phyloP scores from a whole-genome alignment of 2,113 vertebrate genomes.

The Thryonomys swinderianus region DNA sequence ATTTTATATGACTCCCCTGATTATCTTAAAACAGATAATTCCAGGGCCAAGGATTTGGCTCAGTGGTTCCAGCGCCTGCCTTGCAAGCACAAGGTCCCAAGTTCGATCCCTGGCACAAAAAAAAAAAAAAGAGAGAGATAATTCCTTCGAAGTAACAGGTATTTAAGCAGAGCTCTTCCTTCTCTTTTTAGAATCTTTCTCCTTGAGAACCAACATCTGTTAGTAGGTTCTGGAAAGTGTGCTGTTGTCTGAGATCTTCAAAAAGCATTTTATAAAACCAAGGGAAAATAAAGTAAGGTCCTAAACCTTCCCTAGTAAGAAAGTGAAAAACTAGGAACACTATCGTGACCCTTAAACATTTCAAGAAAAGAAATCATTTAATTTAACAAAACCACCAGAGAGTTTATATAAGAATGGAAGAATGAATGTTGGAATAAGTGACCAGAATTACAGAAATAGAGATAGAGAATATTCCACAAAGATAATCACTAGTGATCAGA shows the following conservation, averaged over 20 bases:
- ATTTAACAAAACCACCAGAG: neutral
- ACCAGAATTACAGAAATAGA: conserved; percentile 28
- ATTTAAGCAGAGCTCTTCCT: neutral
- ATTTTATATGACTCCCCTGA: neutral
- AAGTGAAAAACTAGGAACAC: neutral
- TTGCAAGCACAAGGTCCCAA: too few species aligned
- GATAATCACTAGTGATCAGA: neutral
- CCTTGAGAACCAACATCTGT: neutral
- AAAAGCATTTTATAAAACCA: neutral
- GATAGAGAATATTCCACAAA: conserved; percentile 29
- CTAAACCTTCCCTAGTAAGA: neutral
- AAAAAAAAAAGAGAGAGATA: too few species aligned
- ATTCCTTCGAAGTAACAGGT: neutral
- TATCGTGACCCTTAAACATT: neutral
- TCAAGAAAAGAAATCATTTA: neutral
- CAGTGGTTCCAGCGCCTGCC: too few species aligned
- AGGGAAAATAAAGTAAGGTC: neutral
- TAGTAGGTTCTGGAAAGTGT: neutral
- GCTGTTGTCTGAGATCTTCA: neutral
- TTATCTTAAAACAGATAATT: neutral
- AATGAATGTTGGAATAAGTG: neutral
- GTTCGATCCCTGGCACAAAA: too few species aligned
- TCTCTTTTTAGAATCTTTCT: neutral
- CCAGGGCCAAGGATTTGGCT: too few species aligned
- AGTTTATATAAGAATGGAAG: conserved; percentile 6